Evolutionary conservation across 2,113 vertebrate genomes (phyloP).

Genomic region (Amphilophus citrinellus): DNA sequence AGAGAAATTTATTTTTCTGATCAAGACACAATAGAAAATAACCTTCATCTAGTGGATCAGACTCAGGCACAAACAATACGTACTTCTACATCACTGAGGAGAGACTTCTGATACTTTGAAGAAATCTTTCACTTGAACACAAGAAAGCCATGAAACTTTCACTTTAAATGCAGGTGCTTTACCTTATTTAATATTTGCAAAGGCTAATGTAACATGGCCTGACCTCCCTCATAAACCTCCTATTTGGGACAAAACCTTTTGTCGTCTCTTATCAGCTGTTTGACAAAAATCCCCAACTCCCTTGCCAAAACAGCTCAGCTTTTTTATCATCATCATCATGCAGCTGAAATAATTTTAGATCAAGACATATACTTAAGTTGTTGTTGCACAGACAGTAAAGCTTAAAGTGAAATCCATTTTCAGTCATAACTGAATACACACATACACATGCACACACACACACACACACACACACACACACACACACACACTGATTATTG

Average conservation of each 20-base stretch:
- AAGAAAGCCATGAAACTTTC: background rate
- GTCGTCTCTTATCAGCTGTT: background rate
- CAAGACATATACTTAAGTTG: background rate
- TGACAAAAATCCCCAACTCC: background rate
- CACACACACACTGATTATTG: background rate
- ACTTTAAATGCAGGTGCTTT: background rate
- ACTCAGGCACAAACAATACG: background rate
- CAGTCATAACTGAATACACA: background rate
- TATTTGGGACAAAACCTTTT: background rate
- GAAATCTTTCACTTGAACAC: background rate
- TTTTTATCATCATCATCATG: background rate
- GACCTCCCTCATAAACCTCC: background rate
- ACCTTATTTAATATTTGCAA: background rate
- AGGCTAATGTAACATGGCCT: rapidly evolving
- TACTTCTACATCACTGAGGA: background rate
- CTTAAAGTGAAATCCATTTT: background rate
- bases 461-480: background rate
- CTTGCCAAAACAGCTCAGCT: background rate
- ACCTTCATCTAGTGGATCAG: background rate
- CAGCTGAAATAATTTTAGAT: background rate
- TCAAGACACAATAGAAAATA: background rate
- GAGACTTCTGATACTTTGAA: background rate
- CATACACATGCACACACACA: background rate
- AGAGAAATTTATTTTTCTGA: too few species aligned
- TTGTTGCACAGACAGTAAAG: background rate